Base-by-base conservation (phyloP, 2,113 vertebrate species). In the Numenius arquata region DNA sequence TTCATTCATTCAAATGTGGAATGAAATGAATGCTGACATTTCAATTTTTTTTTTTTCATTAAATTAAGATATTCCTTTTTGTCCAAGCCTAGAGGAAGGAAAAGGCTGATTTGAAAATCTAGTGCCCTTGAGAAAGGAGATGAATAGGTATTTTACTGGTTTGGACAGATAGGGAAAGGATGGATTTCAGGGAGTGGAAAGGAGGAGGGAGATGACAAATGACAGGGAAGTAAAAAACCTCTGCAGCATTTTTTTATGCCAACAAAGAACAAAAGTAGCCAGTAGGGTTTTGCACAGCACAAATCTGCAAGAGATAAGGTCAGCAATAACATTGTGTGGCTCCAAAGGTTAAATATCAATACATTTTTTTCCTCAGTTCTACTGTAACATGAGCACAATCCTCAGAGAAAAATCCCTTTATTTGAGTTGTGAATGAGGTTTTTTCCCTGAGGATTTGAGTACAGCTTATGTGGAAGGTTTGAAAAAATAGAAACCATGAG, bases 91-190 rank as follows among this genome's bases (percentile, higher is more conserved):
- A 81, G 34, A 21, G 14, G 23, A 87, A 91, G 56, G 12, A 52
- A 77, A 93, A 86, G 22, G 41, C 25, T 92, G 83, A 88, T 84
- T 93, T 78, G 63, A 92, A 93, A 96, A 82, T 56, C 53, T 91
- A 52, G 53, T 85, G 53, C 68, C 90, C 76, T 89, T 95, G 86
- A 93, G 81, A 95, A 72, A 79, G 38, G 55, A 96, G 91, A 96
- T 91, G 78, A 91, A 96, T 95, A 95, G 34, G 45, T 18, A 62
- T 71, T 79, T 95, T 95, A 92, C 80, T 76, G 45, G 15, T 82
- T 92, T 92, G 77, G 91, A 85, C 94, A 96, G 88, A 65, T 19
- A 82, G 71, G 58, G 62, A 82, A 91, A 91, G 80, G 62, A 92
- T 79, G 61, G 50, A 62, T 95, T 93, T 91, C 89, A 87, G 48